These are phyloP conservation scores for Thrips palmi DNA, from an alignment of 1,140 invertebrate species.

Conservation along the genomic window DNA sequence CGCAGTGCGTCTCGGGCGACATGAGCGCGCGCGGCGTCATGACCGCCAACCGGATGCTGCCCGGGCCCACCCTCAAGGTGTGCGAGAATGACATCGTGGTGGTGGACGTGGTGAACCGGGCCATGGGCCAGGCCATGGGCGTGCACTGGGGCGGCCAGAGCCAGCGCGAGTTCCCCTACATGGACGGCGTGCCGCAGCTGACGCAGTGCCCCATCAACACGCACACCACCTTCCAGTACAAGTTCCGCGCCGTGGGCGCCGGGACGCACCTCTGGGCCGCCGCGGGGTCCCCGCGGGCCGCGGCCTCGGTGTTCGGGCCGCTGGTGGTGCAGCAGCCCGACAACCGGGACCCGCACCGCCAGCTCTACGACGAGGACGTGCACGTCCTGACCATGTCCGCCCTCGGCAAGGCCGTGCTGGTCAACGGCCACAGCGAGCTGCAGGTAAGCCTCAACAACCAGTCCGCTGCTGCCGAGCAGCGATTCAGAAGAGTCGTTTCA, in stretches of 20 bases:
- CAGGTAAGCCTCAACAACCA: too few relatives aligned
- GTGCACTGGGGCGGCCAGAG: slow-evolving; percentile 73
- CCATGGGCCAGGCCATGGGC: slow-evolving; percentile 46
- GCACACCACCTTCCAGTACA: slow-evolving; percentile 66
- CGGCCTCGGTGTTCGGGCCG: slow-evolving; percentile 57
- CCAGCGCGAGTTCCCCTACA: slow-evolving; percentile 56
- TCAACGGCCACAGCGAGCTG: slow-evolving; percentile 33
- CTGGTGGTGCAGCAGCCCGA: slow-evolving; percentile 57
- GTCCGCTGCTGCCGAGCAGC: too few relatives aligned
- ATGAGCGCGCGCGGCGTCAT: slow-evolving; percentile 48
- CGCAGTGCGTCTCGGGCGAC: slow-evolving; percentile 48
- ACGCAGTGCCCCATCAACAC: slow-evolving; percentile 71
- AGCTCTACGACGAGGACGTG: slow-evolving; percentile 58
- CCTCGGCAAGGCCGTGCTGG: slow-evolving; percentile 26
- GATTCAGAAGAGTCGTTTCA: slow-evolving; percentile 29
- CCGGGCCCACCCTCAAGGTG: slow-evolving; percentile 62
- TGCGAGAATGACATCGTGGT: slow-evolving; percentile 72
- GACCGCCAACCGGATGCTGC: slow-evolving; percentile 60
- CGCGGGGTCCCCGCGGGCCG: not conserved
- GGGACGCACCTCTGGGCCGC: slow-evolving; percentile 48
- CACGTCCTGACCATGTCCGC: slow-evolving; percentile 32
- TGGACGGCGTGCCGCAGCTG: slow-evolving; percentile 69
- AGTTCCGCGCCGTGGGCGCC: slow-evolving; percentile 45
- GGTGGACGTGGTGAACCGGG: slow-evolving; percentile 61
- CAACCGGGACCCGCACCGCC: slow-evolving; percentile 39